Conservation (phyloP, 2,888 invertebrate species). For the Abrostola tripartita region DNA sequence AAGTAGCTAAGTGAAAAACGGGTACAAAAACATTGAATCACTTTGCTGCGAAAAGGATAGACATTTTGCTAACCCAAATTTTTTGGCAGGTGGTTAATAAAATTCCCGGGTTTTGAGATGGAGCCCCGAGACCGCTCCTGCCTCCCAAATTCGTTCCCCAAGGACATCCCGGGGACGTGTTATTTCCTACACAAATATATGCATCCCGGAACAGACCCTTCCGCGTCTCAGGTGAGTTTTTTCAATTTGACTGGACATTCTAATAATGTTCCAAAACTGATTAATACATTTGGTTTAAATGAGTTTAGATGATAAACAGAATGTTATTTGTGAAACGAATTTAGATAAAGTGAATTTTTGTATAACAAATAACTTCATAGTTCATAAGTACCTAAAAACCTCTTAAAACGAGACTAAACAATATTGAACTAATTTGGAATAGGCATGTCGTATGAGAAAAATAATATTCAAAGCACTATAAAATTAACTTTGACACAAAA, state of each 20-base stretch:
- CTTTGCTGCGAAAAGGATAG: slow-evolving; percentile 15
- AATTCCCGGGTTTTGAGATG: slow-evolving; percentile 93
- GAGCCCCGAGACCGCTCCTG: slow-evolving; percentile 92
- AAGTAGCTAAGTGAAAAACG: slow-evolving; percentile 17
- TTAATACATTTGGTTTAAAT: too few relatives aligned
- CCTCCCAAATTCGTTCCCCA: slow-evolving; percentile 95
- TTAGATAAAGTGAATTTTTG: too few relatives aligned
- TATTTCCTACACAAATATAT: slow-evolving; percentile 94
- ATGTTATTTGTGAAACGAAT: too few relatives aligned
- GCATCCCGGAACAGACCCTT: slow-evolving; percentile 90
- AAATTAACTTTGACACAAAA: not conserved
- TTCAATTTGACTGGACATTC: slow-evolving; percentile 4
- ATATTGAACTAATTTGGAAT: too few relatives aligned
- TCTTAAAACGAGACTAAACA: too few relatives aligned
- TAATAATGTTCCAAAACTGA: slow-evolving; percentile 1
- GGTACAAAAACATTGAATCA: slow-evolving; percentile 43
- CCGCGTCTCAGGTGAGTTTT: slow-evolving; percentile 86
- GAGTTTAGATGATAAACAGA: too few relatives aligned
- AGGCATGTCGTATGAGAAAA: too few relatives aligned
- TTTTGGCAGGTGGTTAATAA: slow-evolving; percentile 91
- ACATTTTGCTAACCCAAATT: slow-evolving; percentile 32
- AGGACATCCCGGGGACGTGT: slow-evolving; percentile 93
- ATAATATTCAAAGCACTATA: not conserved
- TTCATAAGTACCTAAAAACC: too few relatives aligned
- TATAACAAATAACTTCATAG: too few relatives aligned